phyloP scores from a whole-genome alignment of 2,888 invertebrate genomes.

The Hemithea aestivaria region DNA sequence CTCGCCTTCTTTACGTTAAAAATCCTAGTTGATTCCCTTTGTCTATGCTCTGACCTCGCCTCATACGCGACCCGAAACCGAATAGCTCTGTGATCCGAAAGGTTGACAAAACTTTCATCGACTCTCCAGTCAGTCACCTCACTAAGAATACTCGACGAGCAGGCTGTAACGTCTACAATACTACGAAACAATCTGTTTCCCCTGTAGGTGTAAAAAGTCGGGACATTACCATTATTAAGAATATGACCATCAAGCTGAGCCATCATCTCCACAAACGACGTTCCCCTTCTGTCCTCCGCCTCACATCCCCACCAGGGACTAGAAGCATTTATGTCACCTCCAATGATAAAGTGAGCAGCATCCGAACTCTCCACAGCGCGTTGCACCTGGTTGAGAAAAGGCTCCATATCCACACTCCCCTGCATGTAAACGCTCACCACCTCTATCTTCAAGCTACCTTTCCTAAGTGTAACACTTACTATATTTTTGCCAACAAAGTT shows the following conservation, averaged over 20 bases:
- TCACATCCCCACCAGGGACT: slow-evolving; percentile 9
- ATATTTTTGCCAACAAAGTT: not conserved
- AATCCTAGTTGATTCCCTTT: too few species aligned
- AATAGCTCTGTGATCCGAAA: slow-evolving; percentile 10
- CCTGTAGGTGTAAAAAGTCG: not conserved
- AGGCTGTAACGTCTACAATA: slow-evolving; percentile 7
- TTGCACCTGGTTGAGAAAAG: not conserved
- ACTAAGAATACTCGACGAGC: not conserved
- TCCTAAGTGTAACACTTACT: not conserved
- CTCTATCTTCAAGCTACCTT: not conserved
- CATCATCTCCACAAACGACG: not conserved
- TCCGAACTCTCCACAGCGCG: not conserved
- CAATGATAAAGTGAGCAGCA: not conserved
- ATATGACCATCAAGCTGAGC: slow-evolving; percentile 1
- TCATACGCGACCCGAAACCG: too few species aligned
- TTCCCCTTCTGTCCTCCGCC: slow-evolving; percentile 6
- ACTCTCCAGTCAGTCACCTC: not conserved
- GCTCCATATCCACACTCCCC: not conserved
- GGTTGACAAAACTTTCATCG: not conserved
- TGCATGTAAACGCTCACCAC: not conserved
- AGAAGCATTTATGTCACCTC: slow-evolving; percentile 3
- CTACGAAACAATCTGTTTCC: not conserved
- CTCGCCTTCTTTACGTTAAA: too few species aligned
- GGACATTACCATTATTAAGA: not conserved
- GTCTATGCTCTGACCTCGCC: too few species aligned